phyloP scores from a whole-genome alignment of 2,888 invertebrate genomes.

The Dryococelus australis region DNA sequence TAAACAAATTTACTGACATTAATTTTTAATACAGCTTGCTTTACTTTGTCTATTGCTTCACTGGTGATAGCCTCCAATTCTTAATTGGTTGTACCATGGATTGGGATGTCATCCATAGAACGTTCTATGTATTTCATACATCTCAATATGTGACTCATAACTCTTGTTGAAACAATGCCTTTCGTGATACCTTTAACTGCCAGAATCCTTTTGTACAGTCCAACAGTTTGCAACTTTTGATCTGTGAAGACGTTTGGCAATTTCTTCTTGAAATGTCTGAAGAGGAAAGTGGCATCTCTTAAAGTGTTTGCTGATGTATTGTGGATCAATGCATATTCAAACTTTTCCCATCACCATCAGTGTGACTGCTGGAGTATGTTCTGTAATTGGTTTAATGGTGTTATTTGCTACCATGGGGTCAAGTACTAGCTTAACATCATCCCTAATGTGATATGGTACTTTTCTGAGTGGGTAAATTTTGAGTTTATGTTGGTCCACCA shows the following conservation, averaged over 20 bases:
- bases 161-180: neutral
- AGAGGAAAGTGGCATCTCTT: neutral
- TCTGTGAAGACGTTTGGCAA: neutral
- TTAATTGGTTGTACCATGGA: neutral
- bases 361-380: neutral
- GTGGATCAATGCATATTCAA: neutral
- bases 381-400: neutral
- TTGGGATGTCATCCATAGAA: neutral
- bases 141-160: neutral
- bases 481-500: neutral
- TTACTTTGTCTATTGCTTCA: neutral
- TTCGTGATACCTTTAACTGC: neutral
- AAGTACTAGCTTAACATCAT: neutral
- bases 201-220: neutral
- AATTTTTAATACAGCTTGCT: neutral
- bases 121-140: neutral
- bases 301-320: neutral
- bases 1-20: neutral
- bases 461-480: neutral
- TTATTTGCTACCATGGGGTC: neutral
- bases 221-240: neutral
- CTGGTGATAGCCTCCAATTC: neutral
- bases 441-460: neutral
- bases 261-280: neutral
- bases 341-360: neutral